phyloP scores from a whole-genome alignment of 1,140 invertebrate species.

The Nilaparvata lugens region DNA sequence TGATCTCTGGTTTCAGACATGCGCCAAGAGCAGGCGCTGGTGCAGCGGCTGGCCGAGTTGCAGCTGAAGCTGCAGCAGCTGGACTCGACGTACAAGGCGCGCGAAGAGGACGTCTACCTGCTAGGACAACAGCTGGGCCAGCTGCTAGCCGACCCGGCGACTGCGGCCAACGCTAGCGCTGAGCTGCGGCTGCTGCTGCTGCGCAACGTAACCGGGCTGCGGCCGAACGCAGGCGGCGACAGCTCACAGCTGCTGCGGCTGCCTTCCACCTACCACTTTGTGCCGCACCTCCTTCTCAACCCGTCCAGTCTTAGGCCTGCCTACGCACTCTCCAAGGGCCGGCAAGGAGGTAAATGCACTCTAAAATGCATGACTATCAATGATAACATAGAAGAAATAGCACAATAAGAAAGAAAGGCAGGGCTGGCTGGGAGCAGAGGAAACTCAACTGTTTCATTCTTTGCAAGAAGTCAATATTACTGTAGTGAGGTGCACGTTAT shows the following conservation, averaged over 20 bases:
- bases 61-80: slow-evolving; percentile 59
- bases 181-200: slow-evolving; percentile 21
- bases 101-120: slow-evolving; percentile 58
- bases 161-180: slow-evolving; percentile 4
- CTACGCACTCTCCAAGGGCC: slow-evolving; percentile 62
- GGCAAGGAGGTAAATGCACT: slow-evolving; percentile 48
- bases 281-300: slow-evolving; percentile 77
- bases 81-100: slow-evolving; percentile 56
- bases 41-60: slow-evolving; percentile 57
- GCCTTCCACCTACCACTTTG: slow-evolving; percentile 74
- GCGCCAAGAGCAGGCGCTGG: slow-evolving; percentile 53
- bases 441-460: too few species aligned
- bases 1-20: slow-evolving; percentile 35
- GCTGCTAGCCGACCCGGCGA: slow-evolving; percentile 17
- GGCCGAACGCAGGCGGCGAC: slow-evolving; percentile 21
- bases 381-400: too few species aligned
- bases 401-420: too few species aligned
- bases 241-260: slow-evolving; percentile 40
- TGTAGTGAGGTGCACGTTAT: too few species aligned
- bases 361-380: too few species aligned
- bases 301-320: slow-evolving; percentile 67
- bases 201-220: slow-evolving; percentile 35
- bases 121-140: slow-evolving; percentile 50
- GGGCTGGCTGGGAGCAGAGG: too few species aligned
- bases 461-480: too few species aligned